Evolutionary conservation across 2,113 vertebrate genomes (phyloP).

Genomic region (Crotalus helleri): DNA sequence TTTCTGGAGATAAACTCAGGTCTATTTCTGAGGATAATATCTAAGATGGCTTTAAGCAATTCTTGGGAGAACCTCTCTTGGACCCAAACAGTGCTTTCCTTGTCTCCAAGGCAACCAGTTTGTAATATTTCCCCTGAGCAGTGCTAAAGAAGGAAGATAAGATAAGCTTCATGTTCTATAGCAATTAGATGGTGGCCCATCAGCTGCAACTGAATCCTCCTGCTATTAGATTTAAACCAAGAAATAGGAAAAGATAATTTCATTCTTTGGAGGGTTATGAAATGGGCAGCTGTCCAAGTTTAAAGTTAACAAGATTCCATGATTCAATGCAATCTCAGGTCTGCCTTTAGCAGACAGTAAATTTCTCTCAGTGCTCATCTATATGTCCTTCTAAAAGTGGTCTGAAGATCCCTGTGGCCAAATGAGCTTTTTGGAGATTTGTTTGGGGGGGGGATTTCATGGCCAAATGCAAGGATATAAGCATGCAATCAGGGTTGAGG

Average conservation of each 20-base stretch:
- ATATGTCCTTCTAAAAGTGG: neutral
- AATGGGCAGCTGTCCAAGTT: neutral
- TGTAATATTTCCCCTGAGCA: neutral
- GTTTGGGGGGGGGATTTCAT: neutral
- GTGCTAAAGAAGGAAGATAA: constrained; percentile 18
- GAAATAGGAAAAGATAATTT: constrained; percentile 15
- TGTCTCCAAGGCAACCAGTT: constrained; percentile 31
- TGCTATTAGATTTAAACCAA: constrained; percentile 20
- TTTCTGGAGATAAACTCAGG: neutral
- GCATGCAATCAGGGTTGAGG: neutral
- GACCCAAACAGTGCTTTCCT: neutral
- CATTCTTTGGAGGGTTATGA: constrained; percentile 9
- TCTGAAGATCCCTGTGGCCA: neutral
- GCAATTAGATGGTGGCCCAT: constrained; percentile 24
- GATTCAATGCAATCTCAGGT: neutral
- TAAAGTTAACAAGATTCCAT: constrained; percentile 13
- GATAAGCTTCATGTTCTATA: constrained; percentile 9
- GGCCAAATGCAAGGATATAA: neutral
- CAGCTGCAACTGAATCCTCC: neutral
- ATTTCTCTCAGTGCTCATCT: neutral
- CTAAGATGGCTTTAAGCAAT: neutral
- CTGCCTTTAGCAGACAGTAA: neutral
- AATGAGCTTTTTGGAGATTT: neutral
- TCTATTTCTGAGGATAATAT: neutral
- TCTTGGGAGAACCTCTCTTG: neutral